Evolutionary conservation across 1,140 invertebrate genomes (phyloP).

Genomic region (Drosophila varians): DNA sequence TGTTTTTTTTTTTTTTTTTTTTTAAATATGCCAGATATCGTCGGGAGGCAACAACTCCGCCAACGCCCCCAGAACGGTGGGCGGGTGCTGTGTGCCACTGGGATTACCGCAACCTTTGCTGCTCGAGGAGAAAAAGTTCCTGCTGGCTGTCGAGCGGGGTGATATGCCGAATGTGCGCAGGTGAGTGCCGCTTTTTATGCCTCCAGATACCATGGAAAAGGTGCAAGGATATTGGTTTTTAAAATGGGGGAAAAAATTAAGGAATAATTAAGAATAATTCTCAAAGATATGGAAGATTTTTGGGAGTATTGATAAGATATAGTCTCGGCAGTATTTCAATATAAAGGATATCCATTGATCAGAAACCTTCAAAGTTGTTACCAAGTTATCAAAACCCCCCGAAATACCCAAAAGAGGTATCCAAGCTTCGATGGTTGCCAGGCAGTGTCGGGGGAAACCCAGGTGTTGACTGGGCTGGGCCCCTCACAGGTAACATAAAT

Average conservation of each 20-base stretch:
- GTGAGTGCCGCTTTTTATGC: constrained; percentile 77
- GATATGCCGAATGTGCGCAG: constrained; percentile 91
- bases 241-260: constrained; percentile 1
- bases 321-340: too few relatives aligned
- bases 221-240: background rate
- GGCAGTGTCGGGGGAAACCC: background rate
- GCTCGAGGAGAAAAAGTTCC: constrained; percentile 92
- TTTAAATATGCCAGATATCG: constrained; percentile 54
- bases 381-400: background rate
- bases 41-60: constrained; percentile 40
- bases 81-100: constrained; percentile 84
- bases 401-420: constrained; percentile 1
- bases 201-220: background rate
- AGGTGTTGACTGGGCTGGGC: constrained; percentile 27
- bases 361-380: background rate
- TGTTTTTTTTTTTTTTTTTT: constrained; percentile 21
- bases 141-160: constrained; percentile 92
- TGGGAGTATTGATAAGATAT: too few relatives aligned
- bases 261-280: too few relatives aligned
- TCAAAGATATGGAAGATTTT: too few relatives aligned
- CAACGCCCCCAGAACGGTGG: constrained; percentile 57
- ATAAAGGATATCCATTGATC: background rate
- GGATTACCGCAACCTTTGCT: constrained; percentile 89
- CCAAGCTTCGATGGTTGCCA: background rate
- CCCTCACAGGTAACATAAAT: constrained; percentile 26